These are phyloP conservation scores for Hylyphantes graminicola DNA, from an alignment of 1,140 invertebrate genomes.

Conservation along the genomic window DNA sequence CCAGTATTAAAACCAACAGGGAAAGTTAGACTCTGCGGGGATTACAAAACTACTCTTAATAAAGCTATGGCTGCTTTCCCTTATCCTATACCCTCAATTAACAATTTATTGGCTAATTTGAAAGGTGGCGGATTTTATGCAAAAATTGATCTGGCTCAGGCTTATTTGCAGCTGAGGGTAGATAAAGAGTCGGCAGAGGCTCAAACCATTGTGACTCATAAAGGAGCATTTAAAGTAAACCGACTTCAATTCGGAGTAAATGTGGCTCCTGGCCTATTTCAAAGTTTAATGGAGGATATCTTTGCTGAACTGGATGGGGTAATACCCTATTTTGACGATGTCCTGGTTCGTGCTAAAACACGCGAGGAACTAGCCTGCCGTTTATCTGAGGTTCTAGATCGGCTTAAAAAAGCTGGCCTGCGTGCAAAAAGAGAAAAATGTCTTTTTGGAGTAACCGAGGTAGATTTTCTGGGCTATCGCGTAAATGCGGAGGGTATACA, in stretches of 20 bases:
- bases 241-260: not conserved
- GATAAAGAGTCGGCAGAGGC: constrained; percentile 1
- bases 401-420: constrained; percentile 6
- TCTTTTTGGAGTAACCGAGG: not conserved
- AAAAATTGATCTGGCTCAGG: constrained; percentile 6
- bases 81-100: constrained; percentile 12
- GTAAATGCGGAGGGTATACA: constrained; percentile 5
- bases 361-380: too few relatives aligned
- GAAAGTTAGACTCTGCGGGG: not conserved
- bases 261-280: not conserved
- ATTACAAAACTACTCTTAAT: constrained; percentile 5
- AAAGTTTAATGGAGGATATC: not conserved
- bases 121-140: constrained; percentile 2
- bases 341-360: not conserved
- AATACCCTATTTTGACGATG: constrained; percentile 8
- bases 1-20: not conserved
- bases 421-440: constrained; percentile 15
- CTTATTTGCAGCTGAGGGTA: constrained; percentile 3
- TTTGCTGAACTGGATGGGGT: not conserved
- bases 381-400: not conserved
- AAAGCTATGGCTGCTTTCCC: constrained; percentile 7
- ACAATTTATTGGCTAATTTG: constrained; percentile 1
- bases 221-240: not conserved
- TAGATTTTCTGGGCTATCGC: constrained; percentile 2
- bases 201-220: constrained; percentile 14